Conservation (phyloP, 2,113 vertebrate genomes). For the Speoplatyrhinus poulsoni region DNA sequence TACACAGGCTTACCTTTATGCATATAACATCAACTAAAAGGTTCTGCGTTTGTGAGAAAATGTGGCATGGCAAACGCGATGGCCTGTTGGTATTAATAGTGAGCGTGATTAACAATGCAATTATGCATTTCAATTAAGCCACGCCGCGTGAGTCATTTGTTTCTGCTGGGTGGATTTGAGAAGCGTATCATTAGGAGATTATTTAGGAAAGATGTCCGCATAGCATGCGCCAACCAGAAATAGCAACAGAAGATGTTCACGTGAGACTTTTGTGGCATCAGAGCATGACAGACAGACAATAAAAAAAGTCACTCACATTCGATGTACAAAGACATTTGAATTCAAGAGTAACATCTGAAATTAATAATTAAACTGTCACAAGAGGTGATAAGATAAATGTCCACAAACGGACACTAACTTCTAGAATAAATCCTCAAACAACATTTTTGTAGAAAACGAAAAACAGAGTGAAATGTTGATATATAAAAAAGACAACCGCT, state of each 20-base stretch:
- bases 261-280: conserved; percentile 32
- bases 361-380: not conserved
- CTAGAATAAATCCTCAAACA: conserved; percentile 8
- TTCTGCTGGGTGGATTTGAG: conserved; percentile 37
- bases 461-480: conserved; percentile 31
- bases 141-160: conserved; percentile 42
- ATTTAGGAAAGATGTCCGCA: conserved; percentile 11
- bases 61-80: conserved; percentile 10
- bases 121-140: conserved; percentile 64
- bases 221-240: conserved; percentile 3
- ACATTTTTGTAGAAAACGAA: conserved; percentile 27
- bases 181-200: conserved; percentile 41
- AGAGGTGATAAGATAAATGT: not conserved
- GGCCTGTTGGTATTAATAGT: conserved; percentile 23
- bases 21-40: conserved; percentile 9
- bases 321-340: conserved; percentile 27
- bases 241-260: conserved; percentile 22
- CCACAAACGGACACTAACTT: not conserved
- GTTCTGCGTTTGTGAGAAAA: conserved; percentile 4
- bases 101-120: conserved; percentile 60
- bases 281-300: conserved; percentile 30
- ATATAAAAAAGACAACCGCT: conserved; percentile 57
- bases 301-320: conserved; percentile 18
- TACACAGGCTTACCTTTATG: conserved; percentile 46
- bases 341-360: conserved; percentile 7